Evolutionary conservation across 2,797 vertebrate species (phyloP).

Genomic region (Bovichtus diacanthus): DNA sequence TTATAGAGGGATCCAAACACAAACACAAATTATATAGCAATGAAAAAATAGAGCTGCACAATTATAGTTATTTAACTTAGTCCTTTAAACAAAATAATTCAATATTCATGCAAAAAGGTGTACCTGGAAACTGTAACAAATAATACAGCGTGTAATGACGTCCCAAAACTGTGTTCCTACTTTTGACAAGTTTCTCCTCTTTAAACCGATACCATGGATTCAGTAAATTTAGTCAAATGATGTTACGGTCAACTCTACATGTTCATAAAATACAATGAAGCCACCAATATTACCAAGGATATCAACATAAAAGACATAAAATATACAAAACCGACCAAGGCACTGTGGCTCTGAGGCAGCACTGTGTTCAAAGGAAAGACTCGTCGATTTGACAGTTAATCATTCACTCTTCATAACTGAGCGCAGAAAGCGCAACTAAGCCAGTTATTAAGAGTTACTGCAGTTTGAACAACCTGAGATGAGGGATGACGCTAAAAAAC

Average conservation of each 20-base stretch:
- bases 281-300: slow-evolving; percentile 17
- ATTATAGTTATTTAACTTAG: slow-evolving; percentile 50
- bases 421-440: slow-evolving; percentile 6
- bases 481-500: slow-evolving; percentile 32
- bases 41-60: slow-evolving; percentile 44
- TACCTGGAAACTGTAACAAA: slow-evolving; percentile 57
- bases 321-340: slow-evolving; percentile 30
- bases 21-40: slow-evolving; percentile 27
- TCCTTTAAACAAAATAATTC: slow-evolving; percentile 50
- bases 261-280: slow-evolving; percentile 33
- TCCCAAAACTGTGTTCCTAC: slow-evolving; percentile 26
- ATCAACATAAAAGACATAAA: slow-evolving; percentile 38
- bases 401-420: slow-evolving; percentile 51
- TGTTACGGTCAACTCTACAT: slow-evolving; percentile 17
- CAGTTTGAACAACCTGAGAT: slow-evolving; percentile 31
- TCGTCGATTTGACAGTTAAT: slow-evolving; percentile 43
- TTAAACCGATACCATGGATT: slow-evolving; percentile 24
- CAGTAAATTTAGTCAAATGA: slow-evolving; percentile 28
- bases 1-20: slow-evolving; percentile 4
- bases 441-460: slow-evolving; percentile 27
- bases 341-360: slow-evolving; percentile 56
- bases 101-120: slow-evolving; percentile 53
- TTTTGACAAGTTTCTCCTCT: slow-evolving; percentile 12
- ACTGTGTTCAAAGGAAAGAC: slow-evolving; percentile 56
- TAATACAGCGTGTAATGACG: neutral